Evolutionary conservation across 2,888 invertebrate species (phyloP).

Genomic region (Drosophila helvetica): DNA sequence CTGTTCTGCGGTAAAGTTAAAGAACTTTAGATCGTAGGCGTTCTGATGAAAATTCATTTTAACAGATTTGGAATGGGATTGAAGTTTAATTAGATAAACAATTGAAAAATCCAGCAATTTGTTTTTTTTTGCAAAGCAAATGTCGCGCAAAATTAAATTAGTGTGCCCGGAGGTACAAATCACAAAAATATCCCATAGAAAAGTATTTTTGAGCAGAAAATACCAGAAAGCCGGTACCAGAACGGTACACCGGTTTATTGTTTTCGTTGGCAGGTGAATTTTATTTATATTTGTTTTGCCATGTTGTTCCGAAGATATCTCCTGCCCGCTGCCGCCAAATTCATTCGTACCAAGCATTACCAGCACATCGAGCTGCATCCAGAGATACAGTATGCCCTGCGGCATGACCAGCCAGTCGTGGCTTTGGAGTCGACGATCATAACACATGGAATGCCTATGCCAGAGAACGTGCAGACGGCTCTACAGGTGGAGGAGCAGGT

Average conservation of each 20-base stretch:
- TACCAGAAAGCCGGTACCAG: not conserved
- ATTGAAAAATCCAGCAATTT: not conserved
- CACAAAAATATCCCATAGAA: accelerated
- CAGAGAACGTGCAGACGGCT: constrained; percentile 94
- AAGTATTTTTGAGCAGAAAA: not conserved
- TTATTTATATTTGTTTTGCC: constrained; percentile 28
- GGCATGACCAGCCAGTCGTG: constrained; percentile 89
- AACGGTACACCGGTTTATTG: not conserved
- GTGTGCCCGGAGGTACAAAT: constrained; percentile 3
- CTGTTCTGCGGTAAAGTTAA: constrained; percentile 61
- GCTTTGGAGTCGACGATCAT: constrained; percentile 99
- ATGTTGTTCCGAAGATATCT: constrained; percentile 39
- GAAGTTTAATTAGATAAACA: not conserved
- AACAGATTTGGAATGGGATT: not conserved
- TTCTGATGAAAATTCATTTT: constrained; percentile 57
- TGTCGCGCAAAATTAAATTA: not conserved
- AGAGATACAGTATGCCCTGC: constrained; percentile 88
- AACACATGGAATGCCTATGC: constrained; percentile 99
- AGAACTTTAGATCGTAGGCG: constrained; percentile 52
- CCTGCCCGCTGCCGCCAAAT: constrained; percentile 10
- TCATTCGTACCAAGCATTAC: not conserved
- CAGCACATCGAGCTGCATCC: constrained; percentile 85
- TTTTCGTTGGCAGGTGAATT: constrained; percentile 3
- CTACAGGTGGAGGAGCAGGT: constrained; percentile 90
- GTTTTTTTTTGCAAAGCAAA: not conserved